Base-by-base conservation (phyloP, 2,888 invertebrate genomes). In the Microctonus hyperodae region DNA sequence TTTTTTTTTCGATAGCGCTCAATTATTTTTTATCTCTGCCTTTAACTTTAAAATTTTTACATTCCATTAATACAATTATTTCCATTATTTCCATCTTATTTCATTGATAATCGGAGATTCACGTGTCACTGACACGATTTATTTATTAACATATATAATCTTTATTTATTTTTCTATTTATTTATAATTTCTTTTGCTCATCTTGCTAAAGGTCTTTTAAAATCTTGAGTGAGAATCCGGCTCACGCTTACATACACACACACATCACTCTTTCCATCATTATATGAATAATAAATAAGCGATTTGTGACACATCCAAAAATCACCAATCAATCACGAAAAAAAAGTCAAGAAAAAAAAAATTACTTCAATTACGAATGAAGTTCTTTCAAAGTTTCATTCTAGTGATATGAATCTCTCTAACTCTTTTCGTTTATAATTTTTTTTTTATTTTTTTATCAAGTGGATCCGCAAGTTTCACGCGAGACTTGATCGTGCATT, bases 141-240 rank as follows among this genome's bases (percentile, higher is more conserved):
- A 16, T 44, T 9, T 16, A 44, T 44, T 60, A 60, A 60, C 61
- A 23, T 28, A 33, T 50, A 48, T 48, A 22, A 23, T 56, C 25
- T 53, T 31, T 28, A 40, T 63, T 31, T 11, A 22, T 51, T 50
- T 50, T 40, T 50, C n/a, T n/a, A n/a, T n/a, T n/a, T n/a, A n/a
- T n/a, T n/a, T n/a, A n/a, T n/a, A n/a, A n/a, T n/a, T n/a, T n/a
- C 58, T 31, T 44, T 44, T 16, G 20, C n/a, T 37, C 44, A 37
- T 20, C 31, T 53, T 53, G n/a, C n/a, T n/a, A n/a, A 7, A 7
- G 44, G 44, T 44, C 50, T 53, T 33, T 56, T 48, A 48, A 51
- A 51, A 35, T 65, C 53, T 58, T 50, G 48, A 33, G 48, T 67
- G 67, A 67, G 67, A 67, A 67, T 67, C 67, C 67, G 62, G 67